A percentile compares a stretch with the other conserved stretches of the same genome.
These are phyloP conservation scores for Phengaris alcon DNA, from an alignment of 2,888 invertebrate species.

Conservation along the genomic window DNA sequence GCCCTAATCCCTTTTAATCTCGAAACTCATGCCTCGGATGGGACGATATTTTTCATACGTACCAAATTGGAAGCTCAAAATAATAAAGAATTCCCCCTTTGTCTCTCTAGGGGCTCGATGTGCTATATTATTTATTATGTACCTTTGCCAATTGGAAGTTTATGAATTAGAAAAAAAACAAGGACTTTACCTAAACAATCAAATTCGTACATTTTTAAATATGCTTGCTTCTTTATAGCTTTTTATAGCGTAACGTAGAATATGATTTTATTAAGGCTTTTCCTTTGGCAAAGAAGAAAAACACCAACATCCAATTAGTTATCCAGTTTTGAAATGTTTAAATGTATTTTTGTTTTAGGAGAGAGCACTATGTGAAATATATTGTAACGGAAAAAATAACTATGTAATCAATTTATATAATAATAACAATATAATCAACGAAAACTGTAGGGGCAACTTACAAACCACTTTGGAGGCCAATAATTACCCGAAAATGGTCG, in stretches of 20 bases:
- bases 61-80: slow-evolving; percentile 13
- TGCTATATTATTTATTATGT: slow-evolving; percentile 20
- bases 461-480: no score
- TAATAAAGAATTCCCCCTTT: slow-evolving; percentile 19
- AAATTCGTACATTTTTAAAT: background rate
- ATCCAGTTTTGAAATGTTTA: no score
- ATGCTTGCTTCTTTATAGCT: background rate
- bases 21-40: slow-evolving; percentile 8
- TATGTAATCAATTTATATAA: no score
- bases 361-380: no score
- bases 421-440: no score
- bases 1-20: slow-evolving; percentile 7
- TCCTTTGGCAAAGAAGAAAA: no score
- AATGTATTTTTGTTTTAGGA: no score
- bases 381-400: no score
- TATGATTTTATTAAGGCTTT: no score
- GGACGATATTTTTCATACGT: slow-evolving; percentile 19
- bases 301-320: no score
- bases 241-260: background rate
- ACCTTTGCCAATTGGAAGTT: slow-evolving; percentile 16
- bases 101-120: background rate
- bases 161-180: background rate
- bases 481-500: no score
- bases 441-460: no score
- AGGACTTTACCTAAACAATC: background rate